phyloP scores from a whole-genome alignment of 2,113 vertebrate species.

The Axis porcinus region DNA sequence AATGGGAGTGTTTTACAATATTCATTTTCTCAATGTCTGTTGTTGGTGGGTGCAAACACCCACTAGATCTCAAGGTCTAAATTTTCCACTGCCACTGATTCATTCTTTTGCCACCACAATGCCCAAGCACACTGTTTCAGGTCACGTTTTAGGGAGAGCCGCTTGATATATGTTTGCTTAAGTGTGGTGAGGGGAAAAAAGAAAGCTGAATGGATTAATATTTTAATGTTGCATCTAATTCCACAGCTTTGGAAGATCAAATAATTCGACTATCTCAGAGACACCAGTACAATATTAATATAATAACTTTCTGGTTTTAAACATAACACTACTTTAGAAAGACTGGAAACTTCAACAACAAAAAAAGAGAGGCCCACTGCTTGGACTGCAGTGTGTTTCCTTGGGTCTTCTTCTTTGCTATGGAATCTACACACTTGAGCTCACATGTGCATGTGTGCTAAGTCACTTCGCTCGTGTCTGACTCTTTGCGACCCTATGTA shows the following conservation, averaged over 20 bases:
- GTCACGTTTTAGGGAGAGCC: neutral
- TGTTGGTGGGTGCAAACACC: neutral
- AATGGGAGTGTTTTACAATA: neutral
- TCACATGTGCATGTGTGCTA: neutral
- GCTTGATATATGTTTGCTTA: neutral
- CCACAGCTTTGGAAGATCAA: neutral
- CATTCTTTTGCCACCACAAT: neutral
- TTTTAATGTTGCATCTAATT: neutral
- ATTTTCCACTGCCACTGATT: neutral
- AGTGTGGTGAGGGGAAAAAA: neutral
- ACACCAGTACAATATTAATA: neutral
- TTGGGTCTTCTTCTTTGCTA: neutral
- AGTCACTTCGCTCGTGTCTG: accelerated
- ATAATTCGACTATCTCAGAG: neutral
- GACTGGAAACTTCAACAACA: neutral
- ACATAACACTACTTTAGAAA: neutral
- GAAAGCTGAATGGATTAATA: neutral
- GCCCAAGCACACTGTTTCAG: neutral
- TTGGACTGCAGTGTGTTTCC: neutral
- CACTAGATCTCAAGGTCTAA: neutral
- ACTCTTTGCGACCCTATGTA: too few species aligned
- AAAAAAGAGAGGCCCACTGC: neutral
- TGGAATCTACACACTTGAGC: neutral
- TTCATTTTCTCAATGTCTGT: neutral
- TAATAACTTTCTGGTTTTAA: neutral